Evolutionary conservation across 1,140 invertebrate genomes (phyloP).

Genomic region (Pseudomyrmex flavicornis): DNA sequence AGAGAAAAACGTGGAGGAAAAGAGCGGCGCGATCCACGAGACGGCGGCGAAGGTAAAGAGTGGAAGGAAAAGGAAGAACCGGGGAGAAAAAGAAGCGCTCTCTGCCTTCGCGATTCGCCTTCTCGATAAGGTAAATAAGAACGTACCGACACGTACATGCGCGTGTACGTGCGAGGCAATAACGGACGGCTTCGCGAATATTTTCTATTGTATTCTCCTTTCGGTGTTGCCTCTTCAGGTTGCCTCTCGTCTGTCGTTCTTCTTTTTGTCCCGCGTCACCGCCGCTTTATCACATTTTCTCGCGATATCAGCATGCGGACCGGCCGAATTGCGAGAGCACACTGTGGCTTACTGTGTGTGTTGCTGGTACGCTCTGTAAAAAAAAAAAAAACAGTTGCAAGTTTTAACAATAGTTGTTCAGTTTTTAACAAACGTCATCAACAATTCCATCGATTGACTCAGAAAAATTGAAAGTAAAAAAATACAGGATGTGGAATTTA

Average conservation of each 20-base stretch:
- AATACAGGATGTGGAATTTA: no score
- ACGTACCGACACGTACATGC: constrained; percentile 66
- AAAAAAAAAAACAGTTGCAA: no score
- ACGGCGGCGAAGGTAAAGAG: constrained; percentile 24
- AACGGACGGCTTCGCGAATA: constrained; percentile 26
- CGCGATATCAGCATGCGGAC: constrained; percentile 30
- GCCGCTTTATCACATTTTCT: constrained; percentile 30
- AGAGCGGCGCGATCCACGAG: background rate
- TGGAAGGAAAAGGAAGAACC: background rate
- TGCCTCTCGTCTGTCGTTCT: background rate
- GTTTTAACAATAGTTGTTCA: no score
- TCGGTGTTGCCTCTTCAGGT: constrained; percentile 42
- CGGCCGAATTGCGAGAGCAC: no score
- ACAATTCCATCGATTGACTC: no score
- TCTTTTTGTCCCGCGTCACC: constrained; percentile 35
- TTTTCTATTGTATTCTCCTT: background rate
- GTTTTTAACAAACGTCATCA: no score
- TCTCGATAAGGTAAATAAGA: constrained; percentile 69
- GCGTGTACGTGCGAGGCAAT: constrained; percentile 62
- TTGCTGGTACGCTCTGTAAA: no score
- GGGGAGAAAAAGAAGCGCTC: constrained; percentile 33
- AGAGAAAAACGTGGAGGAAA: constrained; percentile 18
- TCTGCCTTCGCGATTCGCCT: constrained; percentile 40
- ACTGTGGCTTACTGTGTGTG: no score
- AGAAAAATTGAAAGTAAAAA: no score